Conservation (phyloP, 1,140 invertebrate genomes). For the Neodiprion lecontei region DNA sequence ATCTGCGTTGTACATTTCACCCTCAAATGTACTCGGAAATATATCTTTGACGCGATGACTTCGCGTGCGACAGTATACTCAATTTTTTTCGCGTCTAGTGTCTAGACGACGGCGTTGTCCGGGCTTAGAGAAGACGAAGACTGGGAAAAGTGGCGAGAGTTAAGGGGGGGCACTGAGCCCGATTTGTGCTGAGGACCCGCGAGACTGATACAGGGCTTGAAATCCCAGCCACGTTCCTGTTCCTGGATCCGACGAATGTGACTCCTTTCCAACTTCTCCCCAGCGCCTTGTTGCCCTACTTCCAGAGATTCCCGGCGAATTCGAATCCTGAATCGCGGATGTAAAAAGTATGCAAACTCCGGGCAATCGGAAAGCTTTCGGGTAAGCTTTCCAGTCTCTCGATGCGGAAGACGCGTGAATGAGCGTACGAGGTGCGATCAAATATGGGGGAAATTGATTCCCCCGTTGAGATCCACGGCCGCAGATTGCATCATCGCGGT, state of each 20-base stretch:
- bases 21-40: background rate
- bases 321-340: background rate
- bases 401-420: background rate
- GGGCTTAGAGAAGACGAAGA: background rate
- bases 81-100: background rate
- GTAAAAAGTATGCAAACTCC: too few species aligned
- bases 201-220: background rate
- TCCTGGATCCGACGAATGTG: background rate
- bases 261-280: background rate
- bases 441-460: background rate
- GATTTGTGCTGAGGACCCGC: background rate
- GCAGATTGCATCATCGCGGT: constrained; percentile 1
- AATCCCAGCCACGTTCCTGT: background rate
- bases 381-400: constrained; percentile 1
- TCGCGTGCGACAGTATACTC: too few species aligned
- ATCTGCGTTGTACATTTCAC: background rate
- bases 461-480: background rate
- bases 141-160: background rate
- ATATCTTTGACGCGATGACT: background rate
- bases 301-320: background rate
- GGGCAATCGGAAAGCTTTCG: too few species aligned
- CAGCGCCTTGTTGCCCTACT: background rate
- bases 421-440: background rate
- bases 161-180: too few species aligned
- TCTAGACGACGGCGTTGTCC: background rate